These are phyloP conservation scores for Pseudochromis fuscus DNA, from an alignment of 2,797 vertebrate species.

Conservation along the genomic window DNA sequence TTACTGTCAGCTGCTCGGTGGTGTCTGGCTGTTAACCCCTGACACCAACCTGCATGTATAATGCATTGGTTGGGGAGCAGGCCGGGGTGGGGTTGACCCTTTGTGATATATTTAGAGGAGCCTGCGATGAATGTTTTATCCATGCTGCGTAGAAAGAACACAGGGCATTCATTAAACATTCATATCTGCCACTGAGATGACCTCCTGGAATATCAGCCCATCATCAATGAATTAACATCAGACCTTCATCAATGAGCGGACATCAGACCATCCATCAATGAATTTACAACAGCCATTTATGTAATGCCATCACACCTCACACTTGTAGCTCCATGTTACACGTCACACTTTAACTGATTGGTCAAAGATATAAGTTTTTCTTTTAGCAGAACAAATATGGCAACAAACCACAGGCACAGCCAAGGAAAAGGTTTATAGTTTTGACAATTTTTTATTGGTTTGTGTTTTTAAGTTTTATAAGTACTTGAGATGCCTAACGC, in stretches of 20 bases:
- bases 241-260: conserved; percentile 56
- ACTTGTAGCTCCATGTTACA: neutral
- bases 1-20: conserved; percentile 33
- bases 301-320: conserved; percentile 21
- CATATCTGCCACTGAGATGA: conserved; percentile 85
- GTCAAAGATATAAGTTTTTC: neutral
- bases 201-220: conserved; percentile 84
- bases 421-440: too few relatives aligned
- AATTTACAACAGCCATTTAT: conserved; percentile 33
- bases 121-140: conserved; percentile 86
- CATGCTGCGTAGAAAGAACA: conserved; percentile 81
- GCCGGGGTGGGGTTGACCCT: conserved; percentile 70
- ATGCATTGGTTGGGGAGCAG: conserved; percentile 58
- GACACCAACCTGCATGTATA: conserved; percentile 63
- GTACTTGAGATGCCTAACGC: too few relatives aligned
- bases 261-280: conserved; percentile 41
- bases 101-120: conserved; percentile 85
- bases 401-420: neutral
- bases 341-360: conserved; percentile 1
- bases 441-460: too few relatives aligned
- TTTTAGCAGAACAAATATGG: neutral
- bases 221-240: conserved; percentile 81
- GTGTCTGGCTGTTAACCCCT: conserved; percentile 69
- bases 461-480: too few relatives aligned
- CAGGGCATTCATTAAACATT: conserved; percentile 85